phyloP scores from a whole-genome alignment of 23 tunicate genomes.

The Oikopleura vanhoeffeni region DNA sequence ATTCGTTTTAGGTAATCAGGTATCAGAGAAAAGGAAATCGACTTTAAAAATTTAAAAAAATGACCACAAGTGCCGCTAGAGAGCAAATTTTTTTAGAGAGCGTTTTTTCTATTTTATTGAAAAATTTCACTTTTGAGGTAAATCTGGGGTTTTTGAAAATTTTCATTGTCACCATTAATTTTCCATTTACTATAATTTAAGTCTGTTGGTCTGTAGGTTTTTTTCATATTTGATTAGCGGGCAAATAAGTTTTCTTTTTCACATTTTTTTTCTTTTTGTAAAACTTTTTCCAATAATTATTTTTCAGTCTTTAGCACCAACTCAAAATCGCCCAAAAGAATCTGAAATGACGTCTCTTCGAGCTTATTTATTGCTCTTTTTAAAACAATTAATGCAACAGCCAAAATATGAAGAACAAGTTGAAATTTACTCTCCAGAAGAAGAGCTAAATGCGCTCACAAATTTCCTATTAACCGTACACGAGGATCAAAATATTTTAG shows the following conservation, averaged over 20 bases:
- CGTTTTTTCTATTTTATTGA: too few species aligned
- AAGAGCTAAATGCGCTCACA: slow-evolving; percentile 60
- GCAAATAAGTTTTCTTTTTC: background rate
- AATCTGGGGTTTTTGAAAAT: too few species aligned
- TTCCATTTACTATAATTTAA: too few species aligned
- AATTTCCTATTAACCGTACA: slow-evolving; percentile 80
- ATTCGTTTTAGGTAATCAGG: too few species aligned
- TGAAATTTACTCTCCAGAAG: slow-evolving; percentile 21
- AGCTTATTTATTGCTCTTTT: slow-evolving; percentile 66
- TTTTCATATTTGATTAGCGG: too few species aligned
- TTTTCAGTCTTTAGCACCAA: background rate
- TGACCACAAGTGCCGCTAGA: too few species aligned
- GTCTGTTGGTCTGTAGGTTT: too few species aligned
- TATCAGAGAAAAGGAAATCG: too few species aligned
- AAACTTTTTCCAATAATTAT: background rate
- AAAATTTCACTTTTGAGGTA: too few species aligned
- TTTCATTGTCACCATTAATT: too few species aligned
- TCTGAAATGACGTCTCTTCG: slow-evolving; percentile 55
- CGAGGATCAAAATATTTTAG: slow-evolving; percentile 81
- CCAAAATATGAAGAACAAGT: background rate
- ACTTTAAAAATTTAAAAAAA: too few species aligned
- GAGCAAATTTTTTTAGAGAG: too few species aligned
- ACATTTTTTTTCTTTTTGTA: background rate
- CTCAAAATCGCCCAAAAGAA: slow-evolving; percentile 27
- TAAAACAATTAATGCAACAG: slow-evolving; percentile 52